Conservation (phyloP, 2,888 invertebrate species). For the Prionchulus punctatus region DNA sequence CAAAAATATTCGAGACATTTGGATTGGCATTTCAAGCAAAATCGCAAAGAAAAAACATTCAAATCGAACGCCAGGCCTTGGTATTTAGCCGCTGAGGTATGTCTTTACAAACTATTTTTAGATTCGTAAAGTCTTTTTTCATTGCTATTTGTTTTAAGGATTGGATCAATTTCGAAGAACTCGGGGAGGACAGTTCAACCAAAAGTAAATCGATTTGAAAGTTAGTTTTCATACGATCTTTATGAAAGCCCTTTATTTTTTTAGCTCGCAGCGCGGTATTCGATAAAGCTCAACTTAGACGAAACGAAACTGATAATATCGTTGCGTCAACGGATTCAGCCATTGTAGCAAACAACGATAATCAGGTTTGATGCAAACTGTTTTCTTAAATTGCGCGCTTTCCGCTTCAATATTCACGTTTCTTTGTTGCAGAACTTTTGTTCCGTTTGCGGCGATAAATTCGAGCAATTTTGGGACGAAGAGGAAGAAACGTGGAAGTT, state of each 20-base stretch:
- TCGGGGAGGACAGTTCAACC: conserved; percentile 12
- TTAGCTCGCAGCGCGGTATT: no score
- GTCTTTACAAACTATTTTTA: no score
- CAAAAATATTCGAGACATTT: conserved; percentile 75
- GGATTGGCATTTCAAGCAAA: conserved; percentile 96
- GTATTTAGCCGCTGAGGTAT: conserved; percentile 56
- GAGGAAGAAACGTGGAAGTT: conserved; percentile 96
- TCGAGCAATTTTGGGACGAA: conserved; percentile 88
- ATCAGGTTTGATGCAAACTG: no score
- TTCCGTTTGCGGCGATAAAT: conserved; percentile 75
- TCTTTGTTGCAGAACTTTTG: conserved; percentile 31
- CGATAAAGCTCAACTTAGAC: no score
- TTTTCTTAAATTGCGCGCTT: neutral
- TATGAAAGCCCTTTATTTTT: no score
- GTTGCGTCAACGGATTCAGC: no score
- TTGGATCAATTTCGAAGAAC: conserved; percentile 17
- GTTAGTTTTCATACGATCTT: no score
- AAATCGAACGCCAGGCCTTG: conserved; percentile 59
- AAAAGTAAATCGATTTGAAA: neutral
- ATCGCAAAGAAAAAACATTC: conserved; percentile 59
- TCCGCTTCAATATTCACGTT: neutral
- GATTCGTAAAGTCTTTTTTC: no score
- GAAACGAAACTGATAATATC: no score
- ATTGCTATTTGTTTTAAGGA: conserved; percentile 13
- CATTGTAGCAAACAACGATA: no score